Evolutionary conservation across 2,113 vertebrate genomes (phyloP), one percentile per base, ranked within the genome.

Genomic region (Syngnathus typhle): DNA sequence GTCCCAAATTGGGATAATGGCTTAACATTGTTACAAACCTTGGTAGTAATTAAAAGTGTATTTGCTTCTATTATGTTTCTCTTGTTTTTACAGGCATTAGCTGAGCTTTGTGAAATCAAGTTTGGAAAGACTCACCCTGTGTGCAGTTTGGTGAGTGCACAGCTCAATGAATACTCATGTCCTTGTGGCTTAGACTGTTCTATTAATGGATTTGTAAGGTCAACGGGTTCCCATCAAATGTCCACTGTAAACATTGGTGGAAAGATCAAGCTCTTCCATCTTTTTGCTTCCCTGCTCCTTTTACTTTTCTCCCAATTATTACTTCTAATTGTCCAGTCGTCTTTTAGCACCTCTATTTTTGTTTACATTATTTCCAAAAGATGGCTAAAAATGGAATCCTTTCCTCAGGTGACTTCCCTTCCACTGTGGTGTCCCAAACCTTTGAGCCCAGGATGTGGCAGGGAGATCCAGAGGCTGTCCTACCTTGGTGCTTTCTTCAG

Each of bases 101-200:
- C 94, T 43, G 97, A 99, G 80, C 93, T 99, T 62, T 99, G 95
- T 92, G 97, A 99, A 92, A 98, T 98, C 78, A 99, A 99, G 85
- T 98, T 95, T 68, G 97, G 95, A 84, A 99, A 98, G 88, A 94
- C 93, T 21, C 96, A 98, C 65, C 96, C 97, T 0, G 80, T 98
- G 81, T 99, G 97, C 87, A 95, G 73, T 88, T 91, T 99, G 96
- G 97, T 99, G 85, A 95, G 96, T 91, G 54, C 69, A 47, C 32
- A 32, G 6, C 18, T 60, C 7, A 60, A 16, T 9, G 18, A 43
- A 13, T 16, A 19, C 5, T 69, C 12, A 12, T 66, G 47, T 69
- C n/a, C 3, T 43, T n/a, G 4, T 51, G 7, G 36, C 38, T 67
- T 61, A 54, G 15, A 64, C 41, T 49, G 60, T 71, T 69, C 2